These are phyloP conservation scores for Xenentodon cancila DNA, from an alignment of 2,797 vertebrate species.

Conservation along the genomic window DNA sequence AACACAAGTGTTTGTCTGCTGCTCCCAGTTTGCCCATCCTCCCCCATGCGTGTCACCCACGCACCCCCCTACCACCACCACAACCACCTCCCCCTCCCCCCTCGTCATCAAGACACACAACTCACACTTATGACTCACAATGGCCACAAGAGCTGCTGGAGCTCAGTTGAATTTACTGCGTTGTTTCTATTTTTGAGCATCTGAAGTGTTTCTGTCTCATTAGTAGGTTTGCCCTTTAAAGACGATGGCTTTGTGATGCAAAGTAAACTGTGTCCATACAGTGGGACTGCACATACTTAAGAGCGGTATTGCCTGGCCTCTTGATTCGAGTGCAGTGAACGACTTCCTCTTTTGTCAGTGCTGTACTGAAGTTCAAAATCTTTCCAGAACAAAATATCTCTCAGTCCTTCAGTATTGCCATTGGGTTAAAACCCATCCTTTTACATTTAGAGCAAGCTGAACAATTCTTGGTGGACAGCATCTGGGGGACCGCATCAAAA, in stretches of 20 bases:
- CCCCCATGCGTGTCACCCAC: slow-evolving; percentile 56
- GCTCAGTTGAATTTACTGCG: slow-evolving; percentile 40
- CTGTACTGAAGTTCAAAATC: neutral
- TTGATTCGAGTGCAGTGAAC: slow-evolving; percentile 11
- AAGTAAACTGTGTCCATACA: slow-evolving; percentile 57
- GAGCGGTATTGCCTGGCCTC: slow-evolving; percentile 1
- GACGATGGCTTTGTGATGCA: slow-evolving; percentile 66
- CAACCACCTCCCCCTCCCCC: slow-evolving; percentile 43
- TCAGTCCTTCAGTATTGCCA: too few species aligned
- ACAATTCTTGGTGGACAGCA: too few species aligned
- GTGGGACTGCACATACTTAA: slow-evolving; percentile 38
- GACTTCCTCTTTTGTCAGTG: neutral
- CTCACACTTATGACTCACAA: slow-evolving; percentile 72
- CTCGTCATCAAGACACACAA: slow-evolving; percentile 63
- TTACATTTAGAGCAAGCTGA: too few species aligned
- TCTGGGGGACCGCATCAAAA: too few species aligned
- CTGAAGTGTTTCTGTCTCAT: slow-evolving; percentile 52
- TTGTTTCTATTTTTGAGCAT: slow-evolving; percentile 60
- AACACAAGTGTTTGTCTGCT: slow-evolving; percentile 56
- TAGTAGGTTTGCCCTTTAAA: slow-evolving; percentile 49
- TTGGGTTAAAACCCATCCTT: too few species aligned
- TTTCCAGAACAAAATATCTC: neutral
- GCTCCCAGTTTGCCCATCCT: slow-evolving; percentile 37
- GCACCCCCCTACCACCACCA: neutral
- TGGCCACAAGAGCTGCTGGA: slow-evolving; percentile 37